A percentile compares a stretch with the other conserved stretches of the same genome.
phyloP scores from a whole-genome alignment of 2,113 vertebrate species.

The Chaenogobius annularis region DNA sequence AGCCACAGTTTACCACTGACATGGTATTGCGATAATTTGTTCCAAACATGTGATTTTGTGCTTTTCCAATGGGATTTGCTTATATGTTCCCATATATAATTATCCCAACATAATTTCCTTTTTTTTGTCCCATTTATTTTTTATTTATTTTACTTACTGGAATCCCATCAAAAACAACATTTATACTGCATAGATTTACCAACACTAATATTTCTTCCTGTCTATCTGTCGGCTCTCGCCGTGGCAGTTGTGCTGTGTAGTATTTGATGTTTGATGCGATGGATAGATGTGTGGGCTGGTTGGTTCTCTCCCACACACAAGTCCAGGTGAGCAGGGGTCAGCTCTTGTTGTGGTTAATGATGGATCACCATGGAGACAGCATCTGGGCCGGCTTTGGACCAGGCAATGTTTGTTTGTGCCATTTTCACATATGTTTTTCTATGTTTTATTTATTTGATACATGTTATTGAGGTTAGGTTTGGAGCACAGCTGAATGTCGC shows the following conservation, averaged over 20 bases:
- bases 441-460: neutral
- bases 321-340: slow-evolving; percentile 45
- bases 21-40: too few species aligned
- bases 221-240: slow-evolving; percentile 9
- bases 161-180: too few species aligned
- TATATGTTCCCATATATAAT: too few species aligned
- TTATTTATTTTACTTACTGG: too few species aligned
- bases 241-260: neutral
- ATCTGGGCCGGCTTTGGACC: slow-evolving; percentile 36
- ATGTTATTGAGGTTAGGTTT: neutral
- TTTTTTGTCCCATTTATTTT: too few species aligned
- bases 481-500: neutral
- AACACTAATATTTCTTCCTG: too few species aligned
- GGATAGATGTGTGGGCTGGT: slow-evolving; percentile 7
- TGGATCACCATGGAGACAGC: slow-evolving; percentile 50
- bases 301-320: slow-evolving; percentile 17
- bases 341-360: slow-evolving; percentile 42
- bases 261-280: neutral
- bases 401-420: slow-evolving; percentile 14
- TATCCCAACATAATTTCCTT: too few species aligned
- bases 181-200: slow-evolving; percentile 21
- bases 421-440: neutral
- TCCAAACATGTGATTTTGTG: too few species aligned
- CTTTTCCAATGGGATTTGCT: too few species aligned
- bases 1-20: too few species aligned